Percentiles rank a stretch among this genome's conserved stretches.
Evolutionary conservation across 2,797 vertebrate genomes (phyloP).

Genomic region (Channa striata): DNA sequence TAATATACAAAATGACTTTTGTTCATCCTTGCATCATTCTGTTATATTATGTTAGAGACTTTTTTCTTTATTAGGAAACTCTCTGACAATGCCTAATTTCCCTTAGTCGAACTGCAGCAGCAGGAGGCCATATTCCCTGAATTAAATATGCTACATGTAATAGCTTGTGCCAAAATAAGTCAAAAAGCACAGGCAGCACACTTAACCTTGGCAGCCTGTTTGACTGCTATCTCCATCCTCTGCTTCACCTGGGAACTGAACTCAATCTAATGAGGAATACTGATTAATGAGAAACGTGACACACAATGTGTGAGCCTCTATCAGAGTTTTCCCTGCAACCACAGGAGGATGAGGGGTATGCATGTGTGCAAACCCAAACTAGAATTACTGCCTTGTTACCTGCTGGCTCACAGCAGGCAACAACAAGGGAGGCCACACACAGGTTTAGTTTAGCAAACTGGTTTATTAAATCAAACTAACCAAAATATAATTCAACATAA

Average conservation of each 20-base stretch:
- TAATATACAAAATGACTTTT: constrained; percentile 8
- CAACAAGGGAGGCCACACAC: too few relatives aligned
- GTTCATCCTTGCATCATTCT: too few relatives aligned
- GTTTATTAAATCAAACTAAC: too few relatives aligned
- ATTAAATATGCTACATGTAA: constrained; percentile 45
- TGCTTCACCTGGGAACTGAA: constrained; percentile 59
- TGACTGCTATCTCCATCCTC: constrained; percentile 46
- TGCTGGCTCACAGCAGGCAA: too few relatives aligned
- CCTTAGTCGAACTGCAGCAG: constrained; percentile 22
- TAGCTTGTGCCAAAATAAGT: constrained; percentile 45
- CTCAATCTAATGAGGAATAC: constrained; percentile 64
- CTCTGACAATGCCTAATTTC: constrained; percentile 10
- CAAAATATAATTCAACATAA: too few relatives aligned
- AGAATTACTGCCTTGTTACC: constrained; percentile 5
- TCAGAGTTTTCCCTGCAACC: constrained; percentile 18
- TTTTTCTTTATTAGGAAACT: constrained; percentile 25
- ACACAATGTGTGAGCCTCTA: constrained; percentile 10
- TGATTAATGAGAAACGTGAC: constrained; percentile 65
- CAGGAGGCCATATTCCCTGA: constrained; percentile 22
- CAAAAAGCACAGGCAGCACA: constrained; percentile 19
- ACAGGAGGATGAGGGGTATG: not conserved
- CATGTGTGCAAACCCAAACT: not conserved
- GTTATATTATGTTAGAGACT: not conserved
- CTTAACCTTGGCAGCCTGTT: constrained; percentile 57
- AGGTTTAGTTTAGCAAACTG: too few relatives aligned